Evolutionary conservation across 2,797 vertebrate genomes (phyloP).

Genomic region (Heteromormyrus szaboi): DNA sequence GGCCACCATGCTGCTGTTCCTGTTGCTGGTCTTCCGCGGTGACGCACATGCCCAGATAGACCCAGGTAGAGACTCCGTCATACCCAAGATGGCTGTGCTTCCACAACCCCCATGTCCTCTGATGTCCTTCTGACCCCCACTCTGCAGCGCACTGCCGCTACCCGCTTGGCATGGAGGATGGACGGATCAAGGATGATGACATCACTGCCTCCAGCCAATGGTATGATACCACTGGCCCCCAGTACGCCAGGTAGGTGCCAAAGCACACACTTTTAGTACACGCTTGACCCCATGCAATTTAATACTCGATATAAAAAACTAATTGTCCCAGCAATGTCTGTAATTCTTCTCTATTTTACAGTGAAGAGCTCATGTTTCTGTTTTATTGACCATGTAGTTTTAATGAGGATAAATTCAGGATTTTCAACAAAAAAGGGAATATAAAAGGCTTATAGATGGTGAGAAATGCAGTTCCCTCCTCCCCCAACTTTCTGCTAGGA

Average conservation of each 20-base stretch:
- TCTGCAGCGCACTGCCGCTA: conserved; percentile 76
- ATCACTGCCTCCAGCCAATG: conserved; percentile 87
- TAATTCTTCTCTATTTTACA: neutral
- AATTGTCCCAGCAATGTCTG: neutral
- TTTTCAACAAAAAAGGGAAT: neutral
- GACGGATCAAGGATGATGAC: conserved; percentile 74
- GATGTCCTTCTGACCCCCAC: conserved; percentile 7
- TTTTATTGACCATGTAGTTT: neutral
- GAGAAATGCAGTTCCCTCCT: neutral
- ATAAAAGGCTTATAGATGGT: neutral
- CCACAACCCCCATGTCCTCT: neutral
- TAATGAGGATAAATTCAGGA: neutral
- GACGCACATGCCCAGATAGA: conserved; percentile 69
- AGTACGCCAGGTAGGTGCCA: conserved; percentile 70
- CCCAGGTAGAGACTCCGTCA: conserved; percentile 60
- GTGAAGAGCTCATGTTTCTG: neutral
- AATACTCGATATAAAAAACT: neutral
- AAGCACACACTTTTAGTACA: neutral
- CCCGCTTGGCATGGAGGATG: conserved; percentile 82
- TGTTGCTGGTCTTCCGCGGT: conserved; percentile 71
- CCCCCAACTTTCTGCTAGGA: conserved; percentile 44
- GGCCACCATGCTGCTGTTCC: conserved; percentile 79
- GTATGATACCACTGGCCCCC: conserved; percentile 80
- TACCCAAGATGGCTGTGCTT: neutral
- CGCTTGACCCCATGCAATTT: neutral